Evolutionary conservation across 2,888 invertebrate species (phyloP), one percentile per base, ranked within the genome.

Genomic region (Ernsta delagoae): DNA sequence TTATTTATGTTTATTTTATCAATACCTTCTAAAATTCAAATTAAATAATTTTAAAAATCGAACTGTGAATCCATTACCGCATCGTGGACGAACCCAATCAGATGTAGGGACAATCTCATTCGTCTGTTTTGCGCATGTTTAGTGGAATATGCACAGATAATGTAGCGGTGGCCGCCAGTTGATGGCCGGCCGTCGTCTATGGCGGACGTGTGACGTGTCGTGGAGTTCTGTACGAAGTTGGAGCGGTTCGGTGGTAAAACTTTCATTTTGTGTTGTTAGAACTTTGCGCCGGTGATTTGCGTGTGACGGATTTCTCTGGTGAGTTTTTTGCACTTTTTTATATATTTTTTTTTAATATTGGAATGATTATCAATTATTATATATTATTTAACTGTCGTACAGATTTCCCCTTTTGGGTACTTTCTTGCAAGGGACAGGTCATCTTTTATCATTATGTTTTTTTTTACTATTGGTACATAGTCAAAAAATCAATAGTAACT

Each of bases 261-360:
- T 72, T 75, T 71, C 60, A 70, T 70, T 72, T 73, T 75, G 74
- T 75, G 73, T 72, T 73, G 41, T 72, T 73, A 70, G 50, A 78
- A 80, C 76, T 78, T 59, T 68, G 41, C 65, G 68, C 45, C 39
- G 70, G 54, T 66, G 66, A 54, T 61, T 67, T 41, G 56, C 70
- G 66, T 71, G 66, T 71, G 59, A 71, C n/a, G 56, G 54, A 62
- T 11, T 39, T 48, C 48, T 45, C 41, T 9, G 67, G 73, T 73
- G 61, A 62, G 70, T 73, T n/a, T 7, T 43, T 39, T 5, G n/a
- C 36, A 11, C 24, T 50, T 12, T 60, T 45, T 41, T 8, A 8
- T 24, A 12, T 12, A 1, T 43, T 41, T 41, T 41, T 43, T 43
- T 11, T 11, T 43, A 43, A 43, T 11, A 43, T 11, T 41, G 7